Conservation (phyloP, 2,797 vertebrate species). For the Phataginus tetradactyla region DNA sequence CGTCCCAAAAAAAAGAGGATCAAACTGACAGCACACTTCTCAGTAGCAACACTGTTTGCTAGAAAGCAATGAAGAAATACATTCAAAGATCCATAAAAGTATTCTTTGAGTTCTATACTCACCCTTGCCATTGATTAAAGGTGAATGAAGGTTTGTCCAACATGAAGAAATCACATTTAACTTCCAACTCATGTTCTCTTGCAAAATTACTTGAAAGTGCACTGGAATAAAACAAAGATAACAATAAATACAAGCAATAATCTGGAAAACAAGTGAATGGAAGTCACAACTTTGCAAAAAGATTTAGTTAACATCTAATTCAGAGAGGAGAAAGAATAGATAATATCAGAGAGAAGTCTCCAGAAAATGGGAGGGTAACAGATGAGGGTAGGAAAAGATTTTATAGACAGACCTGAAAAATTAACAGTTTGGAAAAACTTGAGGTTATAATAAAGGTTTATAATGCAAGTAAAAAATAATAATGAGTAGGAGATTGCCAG, state of each 20-base stretch:
- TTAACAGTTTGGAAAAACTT: not conserved
- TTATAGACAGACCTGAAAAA: not conserved
- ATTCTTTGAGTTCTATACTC: not conserved
- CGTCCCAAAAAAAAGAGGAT: not conserved
- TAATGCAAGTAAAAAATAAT: not conserved
- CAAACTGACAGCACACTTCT: not conserved
- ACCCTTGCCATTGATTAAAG: slow-evolving; percentile 6
- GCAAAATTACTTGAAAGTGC: not conserved
- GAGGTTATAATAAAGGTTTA: not conserved
- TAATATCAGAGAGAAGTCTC: not conserved
- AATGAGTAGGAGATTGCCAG: not conserved
- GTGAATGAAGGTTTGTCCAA: not conserved
- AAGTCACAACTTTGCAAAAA: not conserved
- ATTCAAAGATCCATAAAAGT: not conserved
- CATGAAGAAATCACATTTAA: not conserved
- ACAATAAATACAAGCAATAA: not conserved
- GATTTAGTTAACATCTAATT: not conserved
- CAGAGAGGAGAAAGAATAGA: not conserved
- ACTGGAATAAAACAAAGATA: not conserved
- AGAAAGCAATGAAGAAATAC: not conserved
- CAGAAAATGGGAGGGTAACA: not conserved
- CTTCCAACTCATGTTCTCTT: not conserved
- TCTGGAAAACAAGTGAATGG: not conserved
- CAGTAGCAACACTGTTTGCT: not conserved
- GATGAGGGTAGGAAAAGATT: not conserved